Evolutionary conservation across 1,140 invertebrate species (phyloP), one percentile per base, ranked within the genome.

Genomic region (Cheumatopsyche charites): DNA sequence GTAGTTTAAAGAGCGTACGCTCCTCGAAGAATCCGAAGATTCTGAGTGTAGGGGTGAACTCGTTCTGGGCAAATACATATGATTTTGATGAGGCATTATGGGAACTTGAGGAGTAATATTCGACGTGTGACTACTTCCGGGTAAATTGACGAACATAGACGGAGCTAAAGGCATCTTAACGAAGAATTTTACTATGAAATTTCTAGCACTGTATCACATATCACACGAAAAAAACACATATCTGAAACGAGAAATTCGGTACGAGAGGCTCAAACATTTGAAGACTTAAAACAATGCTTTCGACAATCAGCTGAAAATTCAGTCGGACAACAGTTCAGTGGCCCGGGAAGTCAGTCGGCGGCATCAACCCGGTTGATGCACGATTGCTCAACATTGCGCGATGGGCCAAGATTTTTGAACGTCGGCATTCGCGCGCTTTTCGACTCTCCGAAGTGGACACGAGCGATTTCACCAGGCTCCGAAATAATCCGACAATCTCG

Each of bases 91-190:
- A 36, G 58, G 11, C 26, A 43, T 15, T 15, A 21, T 11, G 21
- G 42, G 45, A 25, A 3, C 26, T 15, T 43, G 63, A 3, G 1
- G 45, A 55, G 29, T 63, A 49, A 4, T 15, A 25, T 25, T 21
- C 12, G 43, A 0, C 1, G 67, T n/a, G 5, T 15, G 29, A 26
- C 67, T 65, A 3, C 17, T 23, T 7, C 67, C 69, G 13, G 61
- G 43, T 25, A 49, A 47, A 36, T 52, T 61, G 12, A 70, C 70
- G 19, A 72, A 67, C 36, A 74, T 71, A 3, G 72, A 76, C 42
- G 72, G 72, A n/a, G 68, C 69, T 17, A 73, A 61, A 12, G 75
- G 75, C 75, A 76, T 76, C 41, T 67, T 74, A 17, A 63, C 19
- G 9, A 13, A 41, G 4, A 13, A 49, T 49, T 19, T 49, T n/a